These are phyloP conservation scores for Melanerpes aurifrons DNA, from an alignment of 2,113 vertebrate genomes.

Conservation along the genomic window DNA sequence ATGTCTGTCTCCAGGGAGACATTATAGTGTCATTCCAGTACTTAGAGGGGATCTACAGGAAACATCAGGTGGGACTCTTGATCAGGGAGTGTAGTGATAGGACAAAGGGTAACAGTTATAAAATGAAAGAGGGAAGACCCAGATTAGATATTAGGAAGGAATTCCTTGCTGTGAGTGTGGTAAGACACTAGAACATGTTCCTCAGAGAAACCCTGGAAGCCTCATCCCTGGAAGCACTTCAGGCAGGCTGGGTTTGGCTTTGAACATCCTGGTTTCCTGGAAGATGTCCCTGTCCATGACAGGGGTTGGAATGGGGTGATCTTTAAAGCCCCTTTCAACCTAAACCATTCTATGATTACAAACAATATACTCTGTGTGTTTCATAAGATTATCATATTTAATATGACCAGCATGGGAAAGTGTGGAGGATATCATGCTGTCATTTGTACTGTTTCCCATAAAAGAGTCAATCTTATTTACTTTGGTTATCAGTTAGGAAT, in stretches of 20 bases:
- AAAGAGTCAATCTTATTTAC: background rate
- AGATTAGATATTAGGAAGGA: background rate
- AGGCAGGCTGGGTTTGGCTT: background rate
- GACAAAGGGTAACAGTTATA: background rate
- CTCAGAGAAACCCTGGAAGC: background rate
- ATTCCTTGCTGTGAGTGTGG: background rate
- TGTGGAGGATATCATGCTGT: constrained; percentile 23
- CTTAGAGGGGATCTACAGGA: background rate
- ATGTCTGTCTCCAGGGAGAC: background rate
- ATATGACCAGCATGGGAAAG: background rate
- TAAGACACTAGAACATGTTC: no score
- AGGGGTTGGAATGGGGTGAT: background rate
- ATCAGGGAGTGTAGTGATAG: background rate
- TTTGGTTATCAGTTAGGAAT: constrained; percentile 4
- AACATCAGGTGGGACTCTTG: background rate
- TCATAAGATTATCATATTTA: constrained; percentile 32
- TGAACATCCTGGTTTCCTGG: background rate
- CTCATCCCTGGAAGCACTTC: no score
- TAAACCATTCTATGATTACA: background rate
- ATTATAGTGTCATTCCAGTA: background rate
- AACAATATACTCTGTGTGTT: background rate
- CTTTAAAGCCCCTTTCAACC: background rate
- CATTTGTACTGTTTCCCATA: background rate
- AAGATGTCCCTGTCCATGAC: background rate
- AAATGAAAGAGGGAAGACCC: background rate